phyloP scores from a whole-genome alignment of 2,113 vertebrate genomes.

The Seriola quinqueradiata region DNA sequence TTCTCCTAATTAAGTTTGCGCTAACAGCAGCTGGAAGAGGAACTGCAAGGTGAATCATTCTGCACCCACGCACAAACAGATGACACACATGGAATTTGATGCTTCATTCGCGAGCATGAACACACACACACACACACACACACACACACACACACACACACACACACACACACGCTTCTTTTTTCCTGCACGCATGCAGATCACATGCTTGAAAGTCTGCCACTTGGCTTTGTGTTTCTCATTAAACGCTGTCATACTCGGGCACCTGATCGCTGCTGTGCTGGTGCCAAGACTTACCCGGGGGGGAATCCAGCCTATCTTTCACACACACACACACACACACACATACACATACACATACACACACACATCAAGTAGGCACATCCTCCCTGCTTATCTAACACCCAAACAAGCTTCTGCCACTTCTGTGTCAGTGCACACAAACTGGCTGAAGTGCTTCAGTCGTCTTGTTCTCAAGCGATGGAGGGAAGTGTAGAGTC shows the following conservation, averaged over 20 bases:
- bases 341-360: conserved; percentile 11
- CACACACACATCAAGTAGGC: conserved; percentile 22
- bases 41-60: conserved; percentile 63
- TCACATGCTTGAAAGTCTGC: conserved; percentile 35
- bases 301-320: conserved; percentile 23
- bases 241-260: conserved; percentile 49
- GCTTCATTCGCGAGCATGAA: too few species aligned
- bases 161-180: conserved; percentile 1
- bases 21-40: conserved; percentile 67
- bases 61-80: conserved; percentile 40
- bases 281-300: conserved; percentile 52
- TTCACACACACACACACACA: conserved; percentile 13
- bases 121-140: conserved; percentile 38
- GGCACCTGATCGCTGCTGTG: conserved; percentile 55
- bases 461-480: conserved; percentile 21
- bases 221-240: conserved; percentile 53
- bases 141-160: conserved; percentile 40
- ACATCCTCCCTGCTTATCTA: conserved; percentile 43
- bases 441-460: conserved; percentile 13
- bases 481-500: conserved; percentile 26
- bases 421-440: conserved; percentile 35
- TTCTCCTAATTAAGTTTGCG: conserved; percentile 69
- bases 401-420: conserved; percentile 40
- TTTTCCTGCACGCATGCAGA: conserved; percentile 22
- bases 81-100: too few species aligned